phyloP scores from a whole-genome alignment of 2,888 invertebrate species.

The Leptinotarsa rubiginosa region DNA sequence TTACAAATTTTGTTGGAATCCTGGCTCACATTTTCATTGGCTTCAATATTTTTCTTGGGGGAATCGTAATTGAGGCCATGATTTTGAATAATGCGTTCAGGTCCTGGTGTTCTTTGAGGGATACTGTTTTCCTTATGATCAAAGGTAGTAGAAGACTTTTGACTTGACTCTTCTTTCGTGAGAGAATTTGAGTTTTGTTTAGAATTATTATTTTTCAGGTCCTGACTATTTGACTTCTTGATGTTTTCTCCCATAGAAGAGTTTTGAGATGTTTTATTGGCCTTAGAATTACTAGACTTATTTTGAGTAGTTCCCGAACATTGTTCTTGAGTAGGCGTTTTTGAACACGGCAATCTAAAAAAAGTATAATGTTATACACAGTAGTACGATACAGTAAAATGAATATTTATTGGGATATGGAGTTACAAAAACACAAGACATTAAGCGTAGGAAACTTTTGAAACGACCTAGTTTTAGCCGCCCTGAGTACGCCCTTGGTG shows the following conservation, averaged over 20 bases:
- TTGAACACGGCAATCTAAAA: slow-evolving; percentile 31
- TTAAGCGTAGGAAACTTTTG: too few species aligned
- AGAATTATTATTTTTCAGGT: slow-evolving; percentile 46
- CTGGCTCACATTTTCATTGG: slow-evolving; percentile 10
- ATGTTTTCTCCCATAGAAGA: slow-evolving; percentile 29
- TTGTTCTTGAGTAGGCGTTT: slow-evolving; percentile 29
- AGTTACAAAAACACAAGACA: too few species aligned
- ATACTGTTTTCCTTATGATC: slow-evolving; percentile 4
- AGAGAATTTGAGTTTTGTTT: slow-evolving; percentile 18
- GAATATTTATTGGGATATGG: too few species aligned
- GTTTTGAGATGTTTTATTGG: slow-evolving; percentile 41
- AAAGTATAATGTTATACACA: background rate
- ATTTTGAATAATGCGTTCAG: slow-evolving; percentile 23
- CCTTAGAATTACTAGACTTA: slow-evolving; percentile 38
- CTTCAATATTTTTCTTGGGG: slow-evolving; percentile 19
- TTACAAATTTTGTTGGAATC: slow-evolving; percentile 4
- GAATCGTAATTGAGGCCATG: slow-evolving; percentile 1
- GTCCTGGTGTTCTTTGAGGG: slow-evolving; percentile 19
- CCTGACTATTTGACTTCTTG: slow-evolving; percentile 38
- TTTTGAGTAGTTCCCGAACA: slow-evolving; percentile 27
- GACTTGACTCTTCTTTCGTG: slow-evolving; percentile 8
- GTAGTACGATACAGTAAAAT: too few species aligned
- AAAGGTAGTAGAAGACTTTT: background rate
- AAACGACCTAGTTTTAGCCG: too few species aligned
- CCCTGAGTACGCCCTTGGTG: too few species aligned